phyloP scores from a whole-genome alignment of 2,888 invertebrate genomes.

The Melinopterus prodromus region DNA sequence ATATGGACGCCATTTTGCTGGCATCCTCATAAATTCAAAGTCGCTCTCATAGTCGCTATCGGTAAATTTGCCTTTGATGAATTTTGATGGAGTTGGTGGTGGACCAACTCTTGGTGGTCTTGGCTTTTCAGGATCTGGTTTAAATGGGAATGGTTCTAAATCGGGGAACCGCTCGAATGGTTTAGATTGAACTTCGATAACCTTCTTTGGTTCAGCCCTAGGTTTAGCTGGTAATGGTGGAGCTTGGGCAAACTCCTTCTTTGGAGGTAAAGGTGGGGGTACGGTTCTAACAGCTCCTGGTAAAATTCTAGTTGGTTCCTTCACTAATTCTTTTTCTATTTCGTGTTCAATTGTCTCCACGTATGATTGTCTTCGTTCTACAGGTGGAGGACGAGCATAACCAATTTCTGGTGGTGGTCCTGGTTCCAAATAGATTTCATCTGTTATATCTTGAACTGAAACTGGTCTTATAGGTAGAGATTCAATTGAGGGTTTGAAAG shows the following conservation, averaged over 20 bases:
- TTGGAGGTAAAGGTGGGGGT: slow-evolving; percentile 62
- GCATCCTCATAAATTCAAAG: slow-evolving; percentile 61
- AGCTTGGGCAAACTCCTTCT: slow-evolving; percentile 59
- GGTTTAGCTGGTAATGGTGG: slow-evolving; percentile 58
- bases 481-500: slow-evolving; percentile 49
- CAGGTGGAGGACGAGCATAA: slow-evolving; percentile 65
- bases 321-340: slow-evolving; percentile 63
- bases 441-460: slow-evolving; percentile 60
- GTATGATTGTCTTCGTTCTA: slow-evolving; percentile 63
- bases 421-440: slow-evolving; percentile 68
- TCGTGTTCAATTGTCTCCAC: slow-evolving; percentile 67
- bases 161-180: slow-evolving; percentile 60
- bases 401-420: slow-evolving; percentile 75
- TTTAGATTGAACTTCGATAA: slow-evolving; percentile 46
- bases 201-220: slow-evolving; percentile 51
- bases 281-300: slow-evolving; percentile 66
- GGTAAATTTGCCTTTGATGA: slow-evolving; percentile 65
- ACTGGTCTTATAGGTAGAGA: slow-evolving; percentile 54
- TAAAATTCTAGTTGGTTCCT: slow-evolving; percentile 64
- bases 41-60: slow-evolving; percentile 78
- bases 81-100: slow-evolving; percentile 67
- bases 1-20: slow-evolving; percentile 68
- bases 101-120: slow-evolving; percentile 59
- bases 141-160: slow-evolving; percentile 63
- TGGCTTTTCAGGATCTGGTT: slow-evolving; percentile 60